Evolutionary conservation across 1,140 invertebrate genomes (phyloP), one percentile per base, ranked within the genome.

Genomic region (Drosophila sucinea): DNA sequence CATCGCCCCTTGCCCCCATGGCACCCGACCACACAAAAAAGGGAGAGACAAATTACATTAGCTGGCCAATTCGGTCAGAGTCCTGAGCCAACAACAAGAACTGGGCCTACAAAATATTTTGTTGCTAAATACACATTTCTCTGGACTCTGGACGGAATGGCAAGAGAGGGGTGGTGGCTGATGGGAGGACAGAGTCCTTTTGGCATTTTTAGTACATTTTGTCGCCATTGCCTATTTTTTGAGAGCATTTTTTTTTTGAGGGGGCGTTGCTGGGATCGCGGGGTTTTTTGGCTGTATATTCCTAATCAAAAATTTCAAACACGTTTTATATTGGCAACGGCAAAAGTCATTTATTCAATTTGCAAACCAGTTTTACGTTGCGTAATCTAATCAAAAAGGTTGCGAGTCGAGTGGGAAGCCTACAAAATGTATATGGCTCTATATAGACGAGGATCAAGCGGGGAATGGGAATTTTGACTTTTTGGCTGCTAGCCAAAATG

Each of bases 281-380:
- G 23, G 23, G 7, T 51, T 38, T 0, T 67, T 60, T 60, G 64
- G 70, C 69, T 82, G 85, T 80, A 64, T 67, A 54, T 51, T 40
- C 65, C 84, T 89, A 89, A 89, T 89, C 84, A 89, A 89, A 89
- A 86, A 89, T 89, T 78, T 82, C 80, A 89, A 84, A 84, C 84
- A 89, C 84, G 84, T 89, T 89, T 89, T 89, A 89, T 89, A 89
- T 89, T 89, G 84, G 84, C 84, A 89, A 84, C 23, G 84, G 81
- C 84, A 89, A 89, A 87, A 89, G 84, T 89, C 84, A 89, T 89
- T 89, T 89, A 89, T 89, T 89, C 84, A 89, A 89, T 89, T 89
- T 89, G 84, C 84, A 75, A 89, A 89, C 84, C 84, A 89, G 84
- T 89, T 89, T 89, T 81, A 80, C 80, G 80, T 89, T 84, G 84